Conservation (phyloP, 2,888 invertebrate genomes). For the Galerucella pusilla region DNA sequence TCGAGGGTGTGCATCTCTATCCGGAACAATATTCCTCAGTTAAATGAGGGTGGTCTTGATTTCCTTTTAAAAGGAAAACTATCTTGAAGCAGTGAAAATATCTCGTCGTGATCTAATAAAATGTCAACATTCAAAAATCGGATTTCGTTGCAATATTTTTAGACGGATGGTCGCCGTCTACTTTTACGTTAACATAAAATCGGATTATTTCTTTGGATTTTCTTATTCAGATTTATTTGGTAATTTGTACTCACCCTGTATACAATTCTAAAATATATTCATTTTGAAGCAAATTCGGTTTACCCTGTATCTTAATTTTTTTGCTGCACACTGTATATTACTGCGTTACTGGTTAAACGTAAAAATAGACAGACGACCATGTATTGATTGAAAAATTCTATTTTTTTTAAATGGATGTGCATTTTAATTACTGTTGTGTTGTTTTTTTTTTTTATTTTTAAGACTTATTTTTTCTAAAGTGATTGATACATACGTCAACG, state of each 20-base stretch:
- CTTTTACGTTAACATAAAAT: not conserved
- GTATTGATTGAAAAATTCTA: constrained; percentile 2
- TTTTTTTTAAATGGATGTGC: constrained; percentile 20
- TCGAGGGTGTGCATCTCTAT: constrained; percentile 89
- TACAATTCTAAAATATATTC: too few relatives aligned
- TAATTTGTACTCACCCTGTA: too few relatives aligned
- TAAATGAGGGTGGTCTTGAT: constrained; percentile 57
- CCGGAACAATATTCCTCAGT: constrained; percentile 75
- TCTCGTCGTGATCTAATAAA: constrained; percentile 18
- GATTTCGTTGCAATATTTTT: constrained; percentile 39
- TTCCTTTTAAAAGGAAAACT: constrained; percentile 58
- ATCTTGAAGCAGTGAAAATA: constrained; percentile 43
- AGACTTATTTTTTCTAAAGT: constrained; percentile 14
- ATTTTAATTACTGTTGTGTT: constrained; percentile 24
- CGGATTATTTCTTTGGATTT: too few relatives aligned
- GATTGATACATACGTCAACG: too few relatives aligned
- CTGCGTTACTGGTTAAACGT: not conserved
- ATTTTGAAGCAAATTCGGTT: too few relatives aligned
- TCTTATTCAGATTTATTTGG: too few relatives aligned
- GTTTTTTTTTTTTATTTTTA: constrained; percentile 30
- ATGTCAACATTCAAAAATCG: constrained; percentile 13
- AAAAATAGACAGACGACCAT: not conserved
- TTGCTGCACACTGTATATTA: too few relatives aligned
- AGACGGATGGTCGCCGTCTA: not conserved
- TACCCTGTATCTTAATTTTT: too few relatives aligned